phyloP scores from a whole-genome alignment of 2,113 vertebrate species.

The Ovis canadensis region DNA sequence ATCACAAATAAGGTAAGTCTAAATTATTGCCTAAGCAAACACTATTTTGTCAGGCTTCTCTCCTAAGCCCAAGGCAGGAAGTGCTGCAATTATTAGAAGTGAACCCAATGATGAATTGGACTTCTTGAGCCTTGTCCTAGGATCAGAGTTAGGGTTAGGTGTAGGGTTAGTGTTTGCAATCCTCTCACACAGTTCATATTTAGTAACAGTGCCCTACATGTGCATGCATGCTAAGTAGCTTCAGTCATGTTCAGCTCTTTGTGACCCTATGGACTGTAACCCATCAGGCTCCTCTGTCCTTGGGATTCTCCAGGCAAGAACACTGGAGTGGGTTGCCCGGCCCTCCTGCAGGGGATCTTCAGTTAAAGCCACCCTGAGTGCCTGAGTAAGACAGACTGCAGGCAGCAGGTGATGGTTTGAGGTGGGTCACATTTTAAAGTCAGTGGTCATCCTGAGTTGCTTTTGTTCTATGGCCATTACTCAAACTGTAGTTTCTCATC shows the following conservation, averaged over 20 bases:
- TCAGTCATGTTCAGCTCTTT: not conserved
- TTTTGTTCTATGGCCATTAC: not conserved
- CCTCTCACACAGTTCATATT: not conserved
- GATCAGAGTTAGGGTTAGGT: not conserved
- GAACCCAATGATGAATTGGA: slow-evolving; percentile 57
- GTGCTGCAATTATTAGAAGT: slow-evolving; percentile 69
- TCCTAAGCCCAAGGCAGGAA: slow-evolving; percentile 71
- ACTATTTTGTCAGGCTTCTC: slow-evolving; percentile 64
- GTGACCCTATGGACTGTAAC: not conserved
- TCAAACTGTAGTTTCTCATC: not conserved
- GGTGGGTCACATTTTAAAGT: not conserved
- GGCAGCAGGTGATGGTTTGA: not conserved
- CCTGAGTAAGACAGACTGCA: not conserved
- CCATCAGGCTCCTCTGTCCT: not conserved
- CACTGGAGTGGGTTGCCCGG: not conserved
- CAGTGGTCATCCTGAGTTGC: not conserved
- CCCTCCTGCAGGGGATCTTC: not conserved
- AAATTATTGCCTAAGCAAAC: slow-evolving; percentile 74
- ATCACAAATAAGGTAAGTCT: slow-evolving; percentile 71
- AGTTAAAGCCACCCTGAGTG: not conserved
- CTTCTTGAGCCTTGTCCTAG: not conserved
- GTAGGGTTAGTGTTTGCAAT: not conserved
- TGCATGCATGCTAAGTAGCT: not conserved
- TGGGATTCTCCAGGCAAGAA: not conserved
- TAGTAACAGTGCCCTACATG: not conserved